Percentiles rank a stretch among this genome's conserved stretches.
Conservation (phyloP, 2,797 vertebrate genomes). For the Discoglossus pictus region DNA sequence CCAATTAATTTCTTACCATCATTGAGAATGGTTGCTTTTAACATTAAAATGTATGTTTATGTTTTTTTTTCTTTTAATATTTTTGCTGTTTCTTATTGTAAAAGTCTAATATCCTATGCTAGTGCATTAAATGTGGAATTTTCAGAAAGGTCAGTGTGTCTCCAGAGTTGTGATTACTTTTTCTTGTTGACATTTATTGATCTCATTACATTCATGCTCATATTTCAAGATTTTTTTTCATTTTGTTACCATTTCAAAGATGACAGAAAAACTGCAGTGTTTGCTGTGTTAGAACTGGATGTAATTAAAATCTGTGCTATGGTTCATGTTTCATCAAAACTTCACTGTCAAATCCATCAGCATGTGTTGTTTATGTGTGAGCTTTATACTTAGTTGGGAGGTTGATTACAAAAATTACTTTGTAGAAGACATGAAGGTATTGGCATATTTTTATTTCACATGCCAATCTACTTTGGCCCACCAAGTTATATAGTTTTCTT, state of each 20-base stretch:
- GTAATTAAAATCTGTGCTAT: conserved; percentile 73
- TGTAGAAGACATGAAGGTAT: neutral
- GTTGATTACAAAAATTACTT: conserved; percentile 58
- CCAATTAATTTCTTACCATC: conserved; percentile 61
- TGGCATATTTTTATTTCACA: neutral
- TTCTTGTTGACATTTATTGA: conserved; percentile 84
- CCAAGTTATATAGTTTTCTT: no score
- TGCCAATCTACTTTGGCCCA: no score
- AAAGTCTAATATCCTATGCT: conserved; percentile 67
- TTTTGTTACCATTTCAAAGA: conserved; percentile 73
- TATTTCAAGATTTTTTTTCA: conserved; percentile 74
- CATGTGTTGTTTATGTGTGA: conserved; percentile 67
- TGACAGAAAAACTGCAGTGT: conserved; percentile 68
- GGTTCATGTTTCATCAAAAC: conserved; percentile 65
- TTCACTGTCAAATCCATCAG: conserved; percentile 64
- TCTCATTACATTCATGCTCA: conserved; percentile 78
- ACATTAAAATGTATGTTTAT: conserved; percentile 58
- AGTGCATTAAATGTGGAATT: conserved; percentile 77
- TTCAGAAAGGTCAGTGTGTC: conserved; percentile 81
- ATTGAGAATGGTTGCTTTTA: conserved; percentile 57
- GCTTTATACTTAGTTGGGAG: conserved; percentile 65
- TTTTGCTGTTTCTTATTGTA: conserved; percentile 66
- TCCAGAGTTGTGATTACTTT: conserved; percentile 81
- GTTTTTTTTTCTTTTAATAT: conserved; percentile 61
- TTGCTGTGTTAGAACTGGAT: conserved; percentile 68